Percentiles rank a stretch among this genome's conserved stretches.
These are phyloP conservation scores for Agrochola circellaris DNA, from an alignment of 2,888 invertebrate species.

Conservation along the genomic window DNA sequence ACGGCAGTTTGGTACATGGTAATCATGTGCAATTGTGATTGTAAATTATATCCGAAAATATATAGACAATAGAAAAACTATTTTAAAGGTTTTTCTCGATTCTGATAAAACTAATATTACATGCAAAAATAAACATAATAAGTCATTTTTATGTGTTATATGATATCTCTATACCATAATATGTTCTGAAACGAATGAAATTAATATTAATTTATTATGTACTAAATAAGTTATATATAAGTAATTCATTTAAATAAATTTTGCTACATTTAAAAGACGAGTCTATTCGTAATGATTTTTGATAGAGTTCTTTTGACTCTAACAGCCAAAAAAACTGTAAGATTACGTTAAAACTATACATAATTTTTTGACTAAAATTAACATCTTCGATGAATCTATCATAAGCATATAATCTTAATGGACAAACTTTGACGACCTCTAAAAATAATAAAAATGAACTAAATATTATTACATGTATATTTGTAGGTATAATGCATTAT, in stretches of 20 bases:
- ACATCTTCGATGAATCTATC: constrained; percentile 9
- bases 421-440: not conserved
- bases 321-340: constrained; percentile 7
- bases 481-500: not conserved
- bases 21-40: not conserved
- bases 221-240: not conserved
- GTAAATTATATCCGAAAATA: not conserved
- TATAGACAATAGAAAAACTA: not conserved
- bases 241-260: not conserved
- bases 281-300: not conserved
- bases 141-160: not conserved
- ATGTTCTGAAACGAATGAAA: constrained; percentile 8
- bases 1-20: no score
- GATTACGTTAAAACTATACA: not conserved
- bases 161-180: not conserved
- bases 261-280: not conserved
- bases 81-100: not conserved
- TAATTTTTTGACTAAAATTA: not conserved
- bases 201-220: not conserved
- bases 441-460: constrained; percentile 14
- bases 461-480: constrained; percentile 17
- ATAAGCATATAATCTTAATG: not conserved
- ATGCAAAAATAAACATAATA: constrained; percentile 28
- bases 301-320: constrained; percentile 30
- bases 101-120: constrained; percentile 3